A percentile compares a stretch with the other conserved stretches of the same genome.
These are phyloP conservation scores for Sepiola atlantica DNA, from an alignment of 2,888 invertebrate genomes.

Conservation along the genomic window DNA sequence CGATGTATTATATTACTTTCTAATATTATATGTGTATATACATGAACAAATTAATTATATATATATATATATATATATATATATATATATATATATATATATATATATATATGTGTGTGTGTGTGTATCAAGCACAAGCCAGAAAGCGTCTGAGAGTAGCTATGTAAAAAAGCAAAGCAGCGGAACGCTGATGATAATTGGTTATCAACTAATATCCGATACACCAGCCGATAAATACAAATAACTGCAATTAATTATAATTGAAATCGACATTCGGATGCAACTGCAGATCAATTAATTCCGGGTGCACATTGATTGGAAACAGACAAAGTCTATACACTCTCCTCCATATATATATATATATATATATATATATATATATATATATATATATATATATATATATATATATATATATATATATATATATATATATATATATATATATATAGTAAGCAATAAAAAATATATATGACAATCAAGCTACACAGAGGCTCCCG, in stretches of 20 bases:
- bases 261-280: background rate
- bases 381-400: too few relatives aligned
- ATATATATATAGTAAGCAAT: too few relatives aligned
- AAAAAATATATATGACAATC: too few relatives aligned
- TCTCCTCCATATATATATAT: background rate
- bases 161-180: background rate
- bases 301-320: background rate
- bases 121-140: background rate
- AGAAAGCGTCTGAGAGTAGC: background rate
- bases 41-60: too few relatives aligned
- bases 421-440: too few relatives aligned
- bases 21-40: too few relatives aligned
- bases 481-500: too few relatives aligned
- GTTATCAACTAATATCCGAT: background rate
- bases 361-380: background rate
- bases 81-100: background rate
- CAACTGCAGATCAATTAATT: background rate
- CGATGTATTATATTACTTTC: too few relatives aligned
- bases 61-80: background rate
- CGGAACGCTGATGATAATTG: background rate
- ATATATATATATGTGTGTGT: too few relatives aligned
- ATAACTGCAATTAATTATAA: background rate
- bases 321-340: background rate
- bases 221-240: background rate
- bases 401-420: too few relatives aligned